Evolutionary conservation across 1,140 invertebrate genomes (phyloP), one percentile per base, ranked within the genome.

Genomic region (Gryon sp.): DNA sequence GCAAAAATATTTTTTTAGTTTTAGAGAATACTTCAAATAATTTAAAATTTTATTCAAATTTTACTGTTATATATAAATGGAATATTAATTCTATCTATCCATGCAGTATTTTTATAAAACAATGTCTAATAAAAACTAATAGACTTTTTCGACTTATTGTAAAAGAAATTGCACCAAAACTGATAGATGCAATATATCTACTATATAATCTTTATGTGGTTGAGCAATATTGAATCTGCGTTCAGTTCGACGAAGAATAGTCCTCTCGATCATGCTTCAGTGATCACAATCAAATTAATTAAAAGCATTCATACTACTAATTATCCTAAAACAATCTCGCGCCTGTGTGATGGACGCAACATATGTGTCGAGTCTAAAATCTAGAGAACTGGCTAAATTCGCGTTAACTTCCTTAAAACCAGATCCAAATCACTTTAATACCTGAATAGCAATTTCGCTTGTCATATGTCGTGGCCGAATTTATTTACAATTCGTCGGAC

Each of bases 401-500:
- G 12, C 41, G 26, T 45, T 45, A 45, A 57, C 24, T 57, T 57
- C 26, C 16, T 43, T 43, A 32, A 43, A 57, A 43, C 36, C 38
- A 22, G 24, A 45, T 11, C 16, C 26, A 43, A 57, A 32, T 60
- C 19, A 9, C 41, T 36, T 45, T 60, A 20, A 24, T 28, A 19
- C 14, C 14, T 19, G 36, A 30, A 34, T 41, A n/a, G 16, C 34
- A 40, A 50, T 63, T 50, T 62, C 43, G 16, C 30, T 20, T 40
- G 41, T 46, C 57, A 38, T 15, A 16, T 26, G 26, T 22, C 34
- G 40, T 7, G 9, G 16, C 4, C 11, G 30, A 62, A 52, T 63
- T 62, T 63, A 50, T 50, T 63, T 50, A 63, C 45, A 40, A 63
- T 63, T 60, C 55, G 41, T 9, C 40, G 15, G 30, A 46, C 55